These are phyloP conservation scores for Ips typographus DNA, from an alignment of 1,140 invertebrate species.

Conservation along the genomic window DNA sequence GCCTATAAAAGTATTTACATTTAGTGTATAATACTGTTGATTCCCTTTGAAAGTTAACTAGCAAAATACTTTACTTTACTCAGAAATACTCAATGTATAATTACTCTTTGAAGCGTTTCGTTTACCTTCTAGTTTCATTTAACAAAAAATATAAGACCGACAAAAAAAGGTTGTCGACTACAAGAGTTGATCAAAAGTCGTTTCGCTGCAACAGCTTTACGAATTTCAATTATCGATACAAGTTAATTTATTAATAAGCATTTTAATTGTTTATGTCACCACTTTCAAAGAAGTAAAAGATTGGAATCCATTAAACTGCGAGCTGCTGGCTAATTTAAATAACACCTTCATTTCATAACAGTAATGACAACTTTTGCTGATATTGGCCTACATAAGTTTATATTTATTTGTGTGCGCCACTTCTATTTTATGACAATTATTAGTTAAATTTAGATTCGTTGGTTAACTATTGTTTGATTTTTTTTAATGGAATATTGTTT, in stretches of 20 bases:
- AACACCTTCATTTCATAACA: conserved; percentile 20
- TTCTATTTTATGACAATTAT: conserved; percentile 1
- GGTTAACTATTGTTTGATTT: background rate
- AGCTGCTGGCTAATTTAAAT: conserved; percentile 13
- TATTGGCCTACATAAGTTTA: conserved; percentile 18
- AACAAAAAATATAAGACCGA: too few relatives aligned
- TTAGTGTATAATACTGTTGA: too few relatives aligned
- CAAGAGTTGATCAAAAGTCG: background rate
- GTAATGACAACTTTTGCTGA: conserved; percentile 22
- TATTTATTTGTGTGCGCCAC: conserved; percentile 13
- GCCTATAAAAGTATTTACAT: too few relatives aligned
- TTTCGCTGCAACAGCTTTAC: background rate
- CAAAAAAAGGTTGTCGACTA: too few relatives aligned
- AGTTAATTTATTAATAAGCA: conserved; percentile 12
- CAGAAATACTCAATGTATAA: too few relatives aligned
- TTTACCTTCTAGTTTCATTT: too few relatives aligned
- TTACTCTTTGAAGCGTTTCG: too few relatives aligned
- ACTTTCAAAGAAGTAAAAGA: conserved; percentile 11
- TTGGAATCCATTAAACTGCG: conserved; percentile 11
- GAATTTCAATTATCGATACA: conserved; percentile 12
- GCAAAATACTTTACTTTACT: too few relatives aligned
- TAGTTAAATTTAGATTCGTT: background rate
- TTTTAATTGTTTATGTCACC: conserved; percentile 22
- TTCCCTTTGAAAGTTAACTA: too few relatives aligned
- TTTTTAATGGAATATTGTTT: too few relatives aligned